These are phyloP conservation scores for Thera britannica DNA, from an alignment of 2,888 invertebrate genomes.

Conservation along the genomic window DNA sequence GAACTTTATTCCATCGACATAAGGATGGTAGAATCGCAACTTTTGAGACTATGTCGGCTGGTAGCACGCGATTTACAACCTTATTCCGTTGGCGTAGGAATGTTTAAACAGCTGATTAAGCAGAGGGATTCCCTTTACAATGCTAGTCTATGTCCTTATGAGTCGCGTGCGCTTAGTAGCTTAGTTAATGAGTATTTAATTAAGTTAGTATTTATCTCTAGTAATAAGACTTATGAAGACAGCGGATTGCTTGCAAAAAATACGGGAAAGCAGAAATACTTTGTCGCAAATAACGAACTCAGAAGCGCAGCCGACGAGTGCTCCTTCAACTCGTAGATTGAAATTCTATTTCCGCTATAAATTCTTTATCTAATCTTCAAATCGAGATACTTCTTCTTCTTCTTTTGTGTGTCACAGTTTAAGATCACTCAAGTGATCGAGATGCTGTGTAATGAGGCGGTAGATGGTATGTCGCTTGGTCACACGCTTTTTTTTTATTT, in stretches of 20 bases:
- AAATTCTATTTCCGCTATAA: too few relatives aligned
- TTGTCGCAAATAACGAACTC: not conserved
- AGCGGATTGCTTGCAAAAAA: constrained; percentile 8
- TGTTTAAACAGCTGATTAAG: constrained; percentile 8
- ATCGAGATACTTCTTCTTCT: too few relatives aligned
- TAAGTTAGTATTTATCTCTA: constrained; percentile 26
- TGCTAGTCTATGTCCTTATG: constrained; percentile 19
- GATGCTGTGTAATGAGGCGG: too few relatives aligned
- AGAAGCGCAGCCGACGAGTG: not conserved
- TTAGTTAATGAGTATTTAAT: constrained; percentile 36
- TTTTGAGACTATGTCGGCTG: not conserved
- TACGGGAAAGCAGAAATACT: not conserved
- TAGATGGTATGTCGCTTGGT: too few relatives aligned
- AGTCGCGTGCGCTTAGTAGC: constrained; percentile 33
- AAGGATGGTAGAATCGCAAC: not conserved
- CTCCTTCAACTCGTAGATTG: too few relatives aligned
- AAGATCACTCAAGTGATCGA: too few relatives aligned
- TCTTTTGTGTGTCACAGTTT: too few relatives aligned
- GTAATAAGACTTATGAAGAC: constrained; percentile 18
- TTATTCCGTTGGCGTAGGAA: constrained; percentile 10
- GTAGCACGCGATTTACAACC: constrained; percentile 8
- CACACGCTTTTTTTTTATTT: too few relatives aligned
- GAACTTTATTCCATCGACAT: constrained; percentile 16
- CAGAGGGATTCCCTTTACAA: constrained; percentile 18
- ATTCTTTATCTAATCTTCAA: too few relatives aligned